Evolutionary conservation across 64 coral and sea anemone genomes (phyloP), one percentile per base, ranked within the genome.

Genomic region (Montipora efflorescens): DNA sequence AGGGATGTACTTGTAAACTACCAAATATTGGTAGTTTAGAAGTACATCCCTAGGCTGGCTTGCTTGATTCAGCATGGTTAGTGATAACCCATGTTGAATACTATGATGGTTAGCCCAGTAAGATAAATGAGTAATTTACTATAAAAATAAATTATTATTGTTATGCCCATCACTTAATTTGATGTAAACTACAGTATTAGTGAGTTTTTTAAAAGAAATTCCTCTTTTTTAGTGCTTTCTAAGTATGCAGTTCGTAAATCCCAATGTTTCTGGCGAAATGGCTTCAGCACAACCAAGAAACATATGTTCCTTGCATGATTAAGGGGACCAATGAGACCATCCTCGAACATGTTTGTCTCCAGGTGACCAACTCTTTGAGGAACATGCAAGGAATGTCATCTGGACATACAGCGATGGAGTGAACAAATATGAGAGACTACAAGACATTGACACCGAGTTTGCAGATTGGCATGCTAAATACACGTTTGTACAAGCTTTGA

Each of bases 301-400:
- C 83, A 52, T 90, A 77, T 77, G 69, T 84, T 16, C 93, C 93
- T 7, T 73, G 22, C 14, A 50, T 74, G 20, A 73, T 15, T 4
- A 87, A 74, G 51, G 84, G 67, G n/a, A 78, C 36, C 15, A 53
- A 52, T 11, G 45, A 78, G 58, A 85, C 66, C 12, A 77, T 78
- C 28, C 91, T 93, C 48, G 72, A 44, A 78, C 43, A 74, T 23
- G 74, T 87, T 59, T 55, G 82, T 13, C 91, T 87, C 7, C 91
- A 93, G 91, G 91, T 77, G 91, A 93, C 11, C 91, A 93, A 7
- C 44, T 93, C 16, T 93, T 87, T 93, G 91, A 93, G 43, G 91
- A 93, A 49, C 83, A 82, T 47, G 80, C 82, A 2, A 61, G 81
- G 19, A 93, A 93, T 93, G 91, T 93, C 22, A 84, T 77, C 23